Conservation (phyloP, 2,797 vertebrate species). For the Pangasius krempfi region DNA sequence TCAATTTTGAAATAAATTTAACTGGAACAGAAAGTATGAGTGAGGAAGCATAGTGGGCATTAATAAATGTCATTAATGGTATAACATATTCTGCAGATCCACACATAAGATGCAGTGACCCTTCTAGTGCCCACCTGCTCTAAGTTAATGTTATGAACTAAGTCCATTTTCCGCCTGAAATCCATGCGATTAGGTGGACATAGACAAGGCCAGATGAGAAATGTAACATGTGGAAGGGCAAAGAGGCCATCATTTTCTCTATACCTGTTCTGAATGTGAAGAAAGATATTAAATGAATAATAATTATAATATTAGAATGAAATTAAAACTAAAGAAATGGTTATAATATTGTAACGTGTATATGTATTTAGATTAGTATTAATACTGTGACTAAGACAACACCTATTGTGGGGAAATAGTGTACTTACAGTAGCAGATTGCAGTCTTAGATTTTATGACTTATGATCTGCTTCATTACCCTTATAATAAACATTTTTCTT, state of each 20-base stretch:
- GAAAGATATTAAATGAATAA: too few relatives aligned
- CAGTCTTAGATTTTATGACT: neutral
- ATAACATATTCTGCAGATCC: conserved; percentile 19
- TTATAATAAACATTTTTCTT: neutral
- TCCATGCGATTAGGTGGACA: too few relatives aligned
- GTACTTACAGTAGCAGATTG: neutral
- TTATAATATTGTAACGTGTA: too few relatives aligned
- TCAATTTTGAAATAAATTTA: too few relatives aligned
- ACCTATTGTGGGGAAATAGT: neutral
- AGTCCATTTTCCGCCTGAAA: neutral
- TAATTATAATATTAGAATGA: neutral
- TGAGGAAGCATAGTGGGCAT: neutral
- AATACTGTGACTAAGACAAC: neutral
- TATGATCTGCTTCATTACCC: neutral
- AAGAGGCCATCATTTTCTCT: neutral
- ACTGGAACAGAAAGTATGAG: neutral
- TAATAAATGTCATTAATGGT: conserved; percentile 11
- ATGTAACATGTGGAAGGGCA: neutral
- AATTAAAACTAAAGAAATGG: too few relatives aligned
- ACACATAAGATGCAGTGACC: conserved; percentile 29
- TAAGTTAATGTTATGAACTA: neutral
- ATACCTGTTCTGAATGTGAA: too few relatives aligned
- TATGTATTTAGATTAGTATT: too few relatives aligned
- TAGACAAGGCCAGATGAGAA: neutral
- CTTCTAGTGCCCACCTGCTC: neutral